These are phyloP conservation scores for Isurus oxyrinchus DNA, from an alignment of 2,113 vertebrate species.

Conservation along the genomic window DNA sequence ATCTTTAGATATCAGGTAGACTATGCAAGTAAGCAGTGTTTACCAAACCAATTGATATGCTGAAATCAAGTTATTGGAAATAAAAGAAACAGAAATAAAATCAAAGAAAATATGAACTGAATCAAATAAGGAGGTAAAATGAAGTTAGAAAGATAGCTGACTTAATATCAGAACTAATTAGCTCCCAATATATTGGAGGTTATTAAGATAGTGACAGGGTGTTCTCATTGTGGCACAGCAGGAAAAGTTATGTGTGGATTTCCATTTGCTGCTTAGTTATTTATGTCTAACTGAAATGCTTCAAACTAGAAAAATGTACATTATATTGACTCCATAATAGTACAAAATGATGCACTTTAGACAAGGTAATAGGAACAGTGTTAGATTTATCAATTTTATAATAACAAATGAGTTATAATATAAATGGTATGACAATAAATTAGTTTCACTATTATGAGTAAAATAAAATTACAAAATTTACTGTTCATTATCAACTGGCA, in stretches of 20 bases:
- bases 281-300: constrained; percentile 23
- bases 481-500: neutral
- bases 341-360: constrained; percentile 27
- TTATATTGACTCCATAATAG: neutral
- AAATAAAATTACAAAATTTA: constrained; percentile 27
- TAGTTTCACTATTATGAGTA: constrained; percentile 16
- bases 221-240: neutral
- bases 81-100: neutral
- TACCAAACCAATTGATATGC: neutral
- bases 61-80: neutral
- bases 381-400: constrained; percentile 27
- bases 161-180: neutral
- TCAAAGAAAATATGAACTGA: neutral
- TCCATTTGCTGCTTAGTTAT: constrained; percentile 18
- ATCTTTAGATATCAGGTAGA: constrained; percentile 14
- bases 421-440: constrained; percentile 5
- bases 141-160: neutral
- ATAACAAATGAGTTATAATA: neutral
- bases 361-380: constrained; percentile 5
- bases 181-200: neutral
- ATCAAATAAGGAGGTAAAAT: too few species aligned
- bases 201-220: neutral
- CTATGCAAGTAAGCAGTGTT: neutral
- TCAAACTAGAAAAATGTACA: constrained; percentile 31
- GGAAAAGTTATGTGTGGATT: neutral